phyloP scores from a whole-genome alignment of 92 coral and sea anemone species.

The Epizoanthus stellaris region DNA sequence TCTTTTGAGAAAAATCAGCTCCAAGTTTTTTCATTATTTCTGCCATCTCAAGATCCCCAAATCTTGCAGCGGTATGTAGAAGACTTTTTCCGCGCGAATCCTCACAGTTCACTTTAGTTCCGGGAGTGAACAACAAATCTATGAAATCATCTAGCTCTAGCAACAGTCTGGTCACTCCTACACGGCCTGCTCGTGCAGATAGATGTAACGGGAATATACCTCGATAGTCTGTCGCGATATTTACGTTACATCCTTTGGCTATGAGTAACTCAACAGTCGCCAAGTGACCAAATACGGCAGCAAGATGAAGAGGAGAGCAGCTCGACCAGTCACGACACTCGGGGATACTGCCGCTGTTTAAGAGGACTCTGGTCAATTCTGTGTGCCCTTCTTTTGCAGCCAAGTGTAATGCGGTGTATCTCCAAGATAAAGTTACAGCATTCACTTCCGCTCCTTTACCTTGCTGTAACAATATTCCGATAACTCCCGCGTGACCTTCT shows the following conservation, averaged over 20 bases:
- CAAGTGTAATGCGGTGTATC: neutral
- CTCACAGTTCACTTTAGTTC: neutral
- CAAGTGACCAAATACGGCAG: slow-evolving; percentile 3
- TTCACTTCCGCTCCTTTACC: no score
- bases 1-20: neutral
- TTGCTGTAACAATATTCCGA: no score
- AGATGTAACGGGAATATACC: neutral
- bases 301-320: slow-evolving; percentile 9
- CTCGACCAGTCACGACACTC: neutral
- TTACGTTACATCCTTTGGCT: neutral
- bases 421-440: neutral
- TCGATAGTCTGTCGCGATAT: neutral
- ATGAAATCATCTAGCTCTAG: neutral
- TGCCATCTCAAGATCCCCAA: neutral
- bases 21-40: no score
- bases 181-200: neutral
- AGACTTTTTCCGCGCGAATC: neutral
- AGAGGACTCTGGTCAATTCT: neutral
- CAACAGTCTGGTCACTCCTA: neutral
- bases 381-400: slow-evolving; percentile 3
- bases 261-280: neutral
- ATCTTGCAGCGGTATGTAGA: neutral
- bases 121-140: neutral
- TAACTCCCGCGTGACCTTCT: no score
- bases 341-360: neutral